phyloP scores from a whole-genome alignment of 2,113 vertebrate genomes.

The Xenopus laevis region DNA sequence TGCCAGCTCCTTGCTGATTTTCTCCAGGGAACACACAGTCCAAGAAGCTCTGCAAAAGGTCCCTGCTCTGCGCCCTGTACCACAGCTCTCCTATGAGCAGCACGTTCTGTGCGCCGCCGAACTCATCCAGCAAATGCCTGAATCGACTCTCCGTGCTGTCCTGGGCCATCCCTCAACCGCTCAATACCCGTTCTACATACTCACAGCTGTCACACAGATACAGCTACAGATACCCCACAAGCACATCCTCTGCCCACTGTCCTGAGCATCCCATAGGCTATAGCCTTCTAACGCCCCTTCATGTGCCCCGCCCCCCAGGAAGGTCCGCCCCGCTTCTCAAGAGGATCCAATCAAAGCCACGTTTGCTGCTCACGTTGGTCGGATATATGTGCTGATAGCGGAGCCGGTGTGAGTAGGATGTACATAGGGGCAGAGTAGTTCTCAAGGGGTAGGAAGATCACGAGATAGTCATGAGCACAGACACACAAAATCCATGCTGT shows the following conservation, averaged over 20 bases:
- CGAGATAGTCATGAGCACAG: no score
- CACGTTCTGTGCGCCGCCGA: slow-evolving; percentile 3
- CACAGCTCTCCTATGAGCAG: slow-evolving; percentile 24
- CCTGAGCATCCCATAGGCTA: background rate
- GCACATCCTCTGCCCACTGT: background rate
- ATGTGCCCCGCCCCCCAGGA: no score
- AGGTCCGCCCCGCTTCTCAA: no score
- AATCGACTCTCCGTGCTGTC: slow-evolving; percentile 25
- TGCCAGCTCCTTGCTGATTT: background rate
- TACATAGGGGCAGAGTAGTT: no score
- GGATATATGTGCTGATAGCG: no score
- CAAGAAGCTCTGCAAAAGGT: slow-evolving; percentile 8
- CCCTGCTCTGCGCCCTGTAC: slow-evolving; percentile 27
- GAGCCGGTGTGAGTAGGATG: no score
- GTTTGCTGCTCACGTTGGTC: no score
- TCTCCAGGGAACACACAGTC: slow-evolving; percentile 15
- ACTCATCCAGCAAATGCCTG: slow-evolving; percentile 1
- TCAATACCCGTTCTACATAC: no score
- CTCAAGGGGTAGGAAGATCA: no score
- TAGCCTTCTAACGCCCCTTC: background rate
- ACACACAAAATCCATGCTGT: no score
- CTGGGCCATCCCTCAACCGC: background rate
- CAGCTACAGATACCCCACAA: background rate
- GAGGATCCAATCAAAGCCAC: no score
- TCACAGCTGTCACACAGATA: no score